Evolutionary conservation across 2,888 invertebrate species (phyloP).

Genomic region (Endotricha flammealis): DNA sequence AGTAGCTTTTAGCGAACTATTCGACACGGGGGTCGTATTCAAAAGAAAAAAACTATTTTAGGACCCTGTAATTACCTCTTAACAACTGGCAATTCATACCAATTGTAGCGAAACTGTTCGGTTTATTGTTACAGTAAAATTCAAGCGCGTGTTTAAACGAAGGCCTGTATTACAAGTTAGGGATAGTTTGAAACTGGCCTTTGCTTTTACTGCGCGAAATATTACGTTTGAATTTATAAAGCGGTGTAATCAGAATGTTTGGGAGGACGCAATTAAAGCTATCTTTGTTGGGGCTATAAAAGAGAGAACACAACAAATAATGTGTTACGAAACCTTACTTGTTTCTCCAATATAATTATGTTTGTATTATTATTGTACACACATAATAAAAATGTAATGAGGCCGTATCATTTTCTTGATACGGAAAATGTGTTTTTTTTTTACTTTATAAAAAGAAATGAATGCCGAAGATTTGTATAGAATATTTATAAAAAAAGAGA

Average conservation of each 20-base stretch:
- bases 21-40: conserved; percentile 29
- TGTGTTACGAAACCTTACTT: no score
- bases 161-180: conserved; percentile 29
- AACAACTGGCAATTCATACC: conserved; percentile 20
- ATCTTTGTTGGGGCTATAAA: conserved; percentile 8
- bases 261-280: background rate
- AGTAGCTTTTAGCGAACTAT: conserved; percentile 41
- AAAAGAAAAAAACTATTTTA: conserved; percentile 30
- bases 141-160: conserved; percentile 30
- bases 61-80: conserved; percentile 29
- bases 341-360: no score
- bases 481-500: no score
- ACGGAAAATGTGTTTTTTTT: no score
- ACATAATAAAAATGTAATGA: no score
- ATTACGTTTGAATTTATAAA: conserved; percentile 30
- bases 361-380: no score
- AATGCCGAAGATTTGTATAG: no score
- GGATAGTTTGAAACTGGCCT: conserved; percentile 35
- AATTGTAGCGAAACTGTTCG: conserved; percentile 25
- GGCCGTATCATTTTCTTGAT: no score
- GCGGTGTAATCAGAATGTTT: conserved; percentile 20
- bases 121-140: conserved; percentile 30
- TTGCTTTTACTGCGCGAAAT: conserved; percentile 31
- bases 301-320: background rate
- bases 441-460: no score